Evolutionary conservation across 2,113 vertebrate species (phyloP), one percentile per base, ranked within the genome.

Genomic region (Cynoglossus semilaevis): DNA sequence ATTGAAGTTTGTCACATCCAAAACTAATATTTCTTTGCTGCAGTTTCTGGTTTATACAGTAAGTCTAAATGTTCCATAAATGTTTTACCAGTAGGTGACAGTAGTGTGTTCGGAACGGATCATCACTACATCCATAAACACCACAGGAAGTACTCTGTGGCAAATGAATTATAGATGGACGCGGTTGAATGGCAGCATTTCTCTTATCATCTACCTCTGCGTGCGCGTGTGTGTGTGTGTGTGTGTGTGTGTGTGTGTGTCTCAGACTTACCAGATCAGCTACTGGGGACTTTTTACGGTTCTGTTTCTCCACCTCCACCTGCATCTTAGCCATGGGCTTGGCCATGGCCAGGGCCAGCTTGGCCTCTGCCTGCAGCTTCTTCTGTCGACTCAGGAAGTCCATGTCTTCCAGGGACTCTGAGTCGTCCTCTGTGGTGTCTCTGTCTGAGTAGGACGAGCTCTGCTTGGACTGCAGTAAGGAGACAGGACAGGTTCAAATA

Each of bases 301-400:
- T 99, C 86, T 98, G 96, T 66, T 97, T 98, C 71, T 99, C 97
- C 89, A 99, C 97, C 83, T 98, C 94, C 50, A 99, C 96, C 88
- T 99, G 96, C 97, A 99, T 99, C 88, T 97, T 98, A 76, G 97
- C 96, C 97, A 99, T 99, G 61, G 97, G 97, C 40, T 97, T 98
- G 15, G 96, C 97, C 97, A 99, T 99, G 4, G 97, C 96, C 49
- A 99, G 80, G 8, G 97, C 97, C 91, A 99, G 91, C 86, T 97
- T 98, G 34, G 97, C 97, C 83, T 99, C 96, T 0, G 94, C 95
- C 72, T 98, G 97, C 63, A 99, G 88, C 76, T 98, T 99, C 91
- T 94, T 98, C 86, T 98, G 96, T 62, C 95, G 92, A 70, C 90
- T 96, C 84, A 97, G 86, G 81, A 99, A 99, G 85, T 99, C 97